These are phyloP conservation scores for Enteromius unitaeniatus DNA, from an alignment of 2,797 vertebrate species.

Conservation along the genomic window DNA sequence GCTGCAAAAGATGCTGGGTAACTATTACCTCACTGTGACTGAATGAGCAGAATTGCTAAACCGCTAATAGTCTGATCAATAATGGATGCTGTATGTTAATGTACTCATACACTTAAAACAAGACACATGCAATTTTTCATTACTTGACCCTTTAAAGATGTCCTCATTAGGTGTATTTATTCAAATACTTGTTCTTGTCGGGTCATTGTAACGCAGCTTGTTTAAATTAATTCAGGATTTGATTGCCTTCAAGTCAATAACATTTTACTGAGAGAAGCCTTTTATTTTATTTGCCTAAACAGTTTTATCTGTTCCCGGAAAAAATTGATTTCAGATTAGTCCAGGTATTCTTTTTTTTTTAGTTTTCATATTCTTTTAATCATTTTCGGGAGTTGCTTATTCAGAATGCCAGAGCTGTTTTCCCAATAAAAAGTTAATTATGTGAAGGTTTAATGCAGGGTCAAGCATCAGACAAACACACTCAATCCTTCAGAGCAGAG, in stretches of 20 bases:
- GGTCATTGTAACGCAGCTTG: not conserved
- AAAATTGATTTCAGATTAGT: not conserved
- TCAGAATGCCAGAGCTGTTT: not conserved
- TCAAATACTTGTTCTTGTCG: not conserved
- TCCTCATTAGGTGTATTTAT: not conserved
- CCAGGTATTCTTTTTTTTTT: not conserved
- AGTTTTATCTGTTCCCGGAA: not conserved
- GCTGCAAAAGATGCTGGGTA: not conserved
- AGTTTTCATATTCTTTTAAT: slow-evolving; percentile 9
- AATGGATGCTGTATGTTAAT: not conserved
- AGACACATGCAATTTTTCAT: not conserved
- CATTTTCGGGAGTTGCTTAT: not conserved
- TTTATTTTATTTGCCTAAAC: not conserved
- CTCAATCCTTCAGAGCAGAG: not conserved
- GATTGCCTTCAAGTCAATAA: not conserved
- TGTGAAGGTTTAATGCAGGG: not conserved
- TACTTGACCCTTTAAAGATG: not conserved
- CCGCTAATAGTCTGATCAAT: not conserved
- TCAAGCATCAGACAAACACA: slow-evolving; percentile 3
- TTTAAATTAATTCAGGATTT: not conserved
- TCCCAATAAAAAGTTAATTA: slow-evolving; percentile 16
- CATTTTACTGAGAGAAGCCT: not conserved
- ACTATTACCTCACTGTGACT: not conserved
- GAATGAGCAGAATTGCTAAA: not conserved
- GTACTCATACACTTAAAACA: not conserved